Evolutionary conservation across 2,113 vertebrate genomes (phyloP), one percentile per base, ranked within the genome.

Genomic region (Equus przewalskii): DNA sequence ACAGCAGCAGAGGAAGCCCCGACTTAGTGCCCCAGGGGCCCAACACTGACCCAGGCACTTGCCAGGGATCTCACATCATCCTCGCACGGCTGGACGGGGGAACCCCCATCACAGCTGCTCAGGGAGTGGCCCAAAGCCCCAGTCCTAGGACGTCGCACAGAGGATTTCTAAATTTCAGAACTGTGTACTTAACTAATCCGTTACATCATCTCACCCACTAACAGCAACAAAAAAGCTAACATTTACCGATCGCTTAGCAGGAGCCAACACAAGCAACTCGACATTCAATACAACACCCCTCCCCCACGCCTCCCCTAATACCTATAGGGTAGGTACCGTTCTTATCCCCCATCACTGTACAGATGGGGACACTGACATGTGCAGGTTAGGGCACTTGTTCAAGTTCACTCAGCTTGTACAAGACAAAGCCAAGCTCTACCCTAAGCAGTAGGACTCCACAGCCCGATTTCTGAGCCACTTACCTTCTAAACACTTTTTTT

Each of bases 81-180:
- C 51, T 5, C 41, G 19, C 13, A 5, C 1, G 16, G 33, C 30
- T 51, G 4, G 9, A 0, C 0, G 30, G 46, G 58, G 24, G 19
- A 4, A 16, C 16, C 7, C n/a, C 69, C 26, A 7, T 26, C 11
- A 6, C 64, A 79, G 72, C 41, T 46, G 16, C 3, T 5, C 11
- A 54, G 41, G 33, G 14, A n/a, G 8, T 14, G 22, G 64, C 41
- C 41, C 30, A 28, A 18, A 24, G 54, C 21, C 58, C 46, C 60
- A 51, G 0, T 0, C 69, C 60, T 24, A 19, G 56, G 65, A 33
- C 9, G 3, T 1, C 0, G 16, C 62, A 18, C 30, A 7, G 3
- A 7, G 2, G 54, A 76, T 30, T n/a, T 62, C 75, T 26, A 33
- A 19, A 67, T n/a, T 33, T 72, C 60, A 33, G 36, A 72, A 41